Evolutionary conservation across 2,797 vertebrate species (phyloP).

Genomic region (Catamblyrhynchus diadema): DNA sequence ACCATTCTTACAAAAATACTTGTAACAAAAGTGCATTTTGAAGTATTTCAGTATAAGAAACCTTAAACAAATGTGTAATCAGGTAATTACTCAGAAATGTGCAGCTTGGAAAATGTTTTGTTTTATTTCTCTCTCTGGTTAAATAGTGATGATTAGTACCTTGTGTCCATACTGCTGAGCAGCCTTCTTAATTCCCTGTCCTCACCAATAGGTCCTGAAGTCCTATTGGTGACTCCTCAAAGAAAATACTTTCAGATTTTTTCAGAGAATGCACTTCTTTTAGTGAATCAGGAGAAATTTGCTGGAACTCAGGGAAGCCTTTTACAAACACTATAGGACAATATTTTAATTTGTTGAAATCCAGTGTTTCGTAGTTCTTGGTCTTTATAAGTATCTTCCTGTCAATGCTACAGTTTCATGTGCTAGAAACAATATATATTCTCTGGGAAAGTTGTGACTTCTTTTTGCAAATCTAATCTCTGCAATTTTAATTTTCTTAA

Average conservation of each 20-base stretch:
- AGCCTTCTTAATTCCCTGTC: not conserved
- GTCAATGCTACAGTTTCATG: not conserved
- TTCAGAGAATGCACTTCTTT: not conserved
- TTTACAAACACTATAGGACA: not conserved
- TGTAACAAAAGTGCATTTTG: not conserved
- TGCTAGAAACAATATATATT: not conserved
- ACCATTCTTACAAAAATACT: not conserved
- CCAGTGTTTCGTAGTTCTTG: not conserved
- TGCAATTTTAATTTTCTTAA: not conserved
- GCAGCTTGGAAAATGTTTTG: not conserved
- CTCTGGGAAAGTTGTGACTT: not conserved
- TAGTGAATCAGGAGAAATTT: not conserved
- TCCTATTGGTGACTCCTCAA: not conserved
- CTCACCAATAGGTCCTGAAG: no score
- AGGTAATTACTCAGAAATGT: not conserved
- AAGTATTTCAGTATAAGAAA: not conserved
- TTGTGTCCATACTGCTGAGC: rapidly evolving
- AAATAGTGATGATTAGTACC: not conserved
- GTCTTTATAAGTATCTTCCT: not conserved
- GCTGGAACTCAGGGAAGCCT: not conserved
- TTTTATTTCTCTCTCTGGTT: not conserved
- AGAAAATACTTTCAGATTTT: not conserved
- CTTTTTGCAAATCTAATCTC: not conserved
- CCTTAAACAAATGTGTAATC: not conserved
- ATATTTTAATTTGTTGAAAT: not conserved